Conservation (phyloP, 2,888 invertebrate species). For the Agrochola litura region DNA sequence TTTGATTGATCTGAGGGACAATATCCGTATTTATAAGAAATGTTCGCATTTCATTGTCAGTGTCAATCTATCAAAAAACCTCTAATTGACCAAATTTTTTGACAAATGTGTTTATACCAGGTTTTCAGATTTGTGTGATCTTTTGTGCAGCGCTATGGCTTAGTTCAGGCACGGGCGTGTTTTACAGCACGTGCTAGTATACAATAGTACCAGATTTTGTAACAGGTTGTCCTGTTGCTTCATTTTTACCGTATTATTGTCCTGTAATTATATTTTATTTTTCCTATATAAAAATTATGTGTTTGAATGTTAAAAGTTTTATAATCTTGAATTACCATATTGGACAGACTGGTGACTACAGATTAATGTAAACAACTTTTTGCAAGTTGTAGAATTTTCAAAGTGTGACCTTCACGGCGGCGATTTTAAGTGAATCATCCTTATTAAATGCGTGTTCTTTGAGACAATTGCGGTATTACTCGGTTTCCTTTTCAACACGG, state of each 20-base stretch:
- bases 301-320: not conserved
- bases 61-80: too few relatives aligned
- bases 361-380: slow-evolving; percentile 49
- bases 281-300: not conserved
- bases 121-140: not conserved
- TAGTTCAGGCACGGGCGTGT: not conserved
- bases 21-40: too few relatives aligned
- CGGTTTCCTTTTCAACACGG: slow-evolving; percentile 15
- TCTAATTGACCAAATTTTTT: too few relatives aligned
- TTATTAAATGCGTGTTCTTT: slow-evolving; percentile 19
- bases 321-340: not conserved
- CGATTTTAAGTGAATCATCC: slow-evolving; percentile 37
- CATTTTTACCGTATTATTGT: not conserved
- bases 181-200: not conserved
- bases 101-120: not conserved
- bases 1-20: too few relatives aligned
- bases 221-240: not conserved
- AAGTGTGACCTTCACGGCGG: slow-evolving; percentile 52
- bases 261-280: not conserved
- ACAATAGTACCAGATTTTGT: not conserved
- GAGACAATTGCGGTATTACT: slow-evolving; percentile 9
- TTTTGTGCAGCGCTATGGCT: too few relatives aligned
- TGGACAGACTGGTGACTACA: slow-evolving; percentile 7
- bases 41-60: too few relatives aligned
- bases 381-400: slow-evolving; percentile 36